Evolutionary conservation across 1,140 invertebrate genomes (phyloP), one percentile per base, ranked within the genome.

Genomic region (Bombus picipes): DNA sequence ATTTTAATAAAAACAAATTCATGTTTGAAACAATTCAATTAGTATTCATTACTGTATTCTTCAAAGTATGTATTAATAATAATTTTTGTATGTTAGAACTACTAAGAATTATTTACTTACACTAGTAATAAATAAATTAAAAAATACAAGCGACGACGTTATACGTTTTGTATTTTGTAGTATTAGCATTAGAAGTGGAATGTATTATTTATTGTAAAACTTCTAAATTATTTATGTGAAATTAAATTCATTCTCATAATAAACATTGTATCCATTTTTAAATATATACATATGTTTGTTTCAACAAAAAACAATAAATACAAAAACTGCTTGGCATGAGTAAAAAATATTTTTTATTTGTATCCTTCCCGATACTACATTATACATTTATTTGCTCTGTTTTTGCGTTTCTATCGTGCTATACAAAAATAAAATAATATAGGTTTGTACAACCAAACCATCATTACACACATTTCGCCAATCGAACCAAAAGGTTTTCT

Each of bases 401-500:
- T 22, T 72, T 62, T 86, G 72, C 70, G 62, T 84, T 73, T 79
- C 53, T 68, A 73, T 68, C 32, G n/a, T 41, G 41, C 73, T 91
- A 87, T 92, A 87, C 74, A 92, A 87, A 88, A 89, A 88, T 91
- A 87, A 92, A 88, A 81, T 39, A 81, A 57, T 37, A 41, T 71
- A 18, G 37, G 32, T 86, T 80, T 75, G 47, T 86, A 88, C 34
- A 75, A 75, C 65, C 47, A 62, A 75, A 80, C 43, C 81, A 25
- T 32, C 8, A n/a, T 43, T 28, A 37, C 39, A 73, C 28, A 37
- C 70, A 68, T 66, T 66, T 81, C 57, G 18, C 41, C 28, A 86
- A 86, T 34, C 10, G 47, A 86, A 41, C 25, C 15, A 32, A 66
- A 82, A 78, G n/a, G 22, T 79, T 57, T 47, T 13, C 22, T 66